Conservation (phyloP, 2,888 invertebrate genomes). For the Acheta domesticus region DNA sequence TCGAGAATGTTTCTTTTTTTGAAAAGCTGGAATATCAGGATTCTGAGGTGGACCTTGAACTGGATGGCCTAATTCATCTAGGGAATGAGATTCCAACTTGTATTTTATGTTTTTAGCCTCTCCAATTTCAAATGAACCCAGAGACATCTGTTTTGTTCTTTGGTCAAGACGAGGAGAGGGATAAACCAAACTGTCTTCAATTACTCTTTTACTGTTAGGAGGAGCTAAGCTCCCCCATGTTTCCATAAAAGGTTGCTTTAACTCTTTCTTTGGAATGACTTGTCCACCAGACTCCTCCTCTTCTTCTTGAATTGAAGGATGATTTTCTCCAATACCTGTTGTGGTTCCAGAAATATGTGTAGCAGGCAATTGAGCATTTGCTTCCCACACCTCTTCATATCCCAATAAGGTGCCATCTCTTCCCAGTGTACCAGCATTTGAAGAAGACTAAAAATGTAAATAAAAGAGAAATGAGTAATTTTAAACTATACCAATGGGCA, state of each 20-base stretch:
- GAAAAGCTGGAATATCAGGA: constrained; percentile 18
- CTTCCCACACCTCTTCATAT: constrained; percentile 42
- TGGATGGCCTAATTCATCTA: constrained; percentile 39
- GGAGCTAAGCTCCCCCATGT: not conserved
- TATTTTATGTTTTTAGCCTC: constrained; percentile 20
- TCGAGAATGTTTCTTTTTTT: constrained; percentile 39
- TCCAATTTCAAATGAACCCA: constrained; percentile 12
- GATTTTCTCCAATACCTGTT: constrained; percentile 3
- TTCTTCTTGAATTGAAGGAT: constrained; percentile 25
- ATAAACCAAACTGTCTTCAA: constrained; percentile 29
- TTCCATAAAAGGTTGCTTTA: not conserved
- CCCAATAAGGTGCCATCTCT: constrained; percentile 41
- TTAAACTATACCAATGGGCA: no score
- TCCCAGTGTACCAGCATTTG: constrained; percentile 39
- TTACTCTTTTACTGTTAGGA: not conserved
- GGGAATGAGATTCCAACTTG: constrained; percentile 39
- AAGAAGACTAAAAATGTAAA: not conserved
- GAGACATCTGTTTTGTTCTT: constrained; percentile 24
- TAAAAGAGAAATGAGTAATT: not conserved
- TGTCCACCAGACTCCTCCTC: not conserved
- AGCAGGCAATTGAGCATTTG: constrained; percentile 36
- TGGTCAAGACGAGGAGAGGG: constrained; percentile 31
- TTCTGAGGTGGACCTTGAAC: not conserved
- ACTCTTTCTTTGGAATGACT: not conserved
- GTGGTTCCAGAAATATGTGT: constrained; percentile 3